A percentile compares a stretch with the other conserved stretches of the same genome.
These are phyloP conservation scores for Neuroscelio doddi DNA, from an alignment of 2,888 invertebrate species.

Conservation along the genomic window DNA sequence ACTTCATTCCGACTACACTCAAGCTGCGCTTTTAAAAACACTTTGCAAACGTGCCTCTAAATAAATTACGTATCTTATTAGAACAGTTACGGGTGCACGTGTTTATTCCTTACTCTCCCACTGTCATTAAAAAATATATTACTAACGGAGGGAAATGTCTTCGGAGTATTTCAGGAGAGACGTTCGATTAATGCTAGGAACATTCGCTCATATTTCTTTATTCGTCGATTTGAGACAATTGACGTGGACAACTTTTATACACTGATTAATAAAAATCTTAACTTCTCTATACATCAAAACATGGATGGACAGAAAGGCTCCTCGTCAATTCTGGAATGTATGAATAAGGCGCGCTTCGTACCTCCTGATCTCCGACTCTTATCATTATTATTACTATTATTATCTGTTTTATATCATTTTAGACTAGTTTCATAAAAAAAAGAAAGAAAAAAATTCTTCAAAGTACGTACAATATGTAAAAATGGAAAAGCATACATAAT, in stretches of 20 bases:
- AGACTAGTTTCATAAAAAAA: slow-evolving; percentile 36
- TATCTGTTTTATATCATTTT: slow-evolving; percentile 6
- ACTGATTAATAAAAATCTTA: slow-evolving; percentile 12
- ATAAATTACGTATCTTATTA: slow-evolving; percentile 10
- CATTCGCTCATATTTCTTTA: slow-evolving; percentile 5
- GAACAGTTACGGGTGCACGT: slow-evolving; percentile 12
- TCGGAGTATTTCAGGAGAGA: slow-evolving; percentile 14
- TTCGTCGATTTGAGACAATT: slow-evolving; percentile 14
- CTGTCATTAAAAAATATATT: slow-evolving; percentile 33
- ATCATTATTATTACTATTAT: not conserved
- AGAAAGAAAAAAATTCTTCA: no score
- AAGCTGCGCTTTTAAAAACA: slow-evolving; percentile 4
- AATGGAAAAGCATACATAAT: no score
- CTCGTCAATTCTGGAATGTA: slow-evolving; percentile 44
- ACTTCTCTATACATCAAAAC: slow-evolving; percentile 35
- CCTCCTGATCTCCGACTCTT: no score
- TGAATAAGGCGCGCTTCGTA: slow-evolving; percentile 37
- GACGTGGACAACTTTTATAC: slow-evolving; percentile 9
- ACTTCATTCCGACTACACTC: not conserved
- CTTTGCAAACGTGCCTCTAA: slow-evolving; percentile 14
- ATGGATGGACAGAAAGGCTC: slow-evolving; percentile 44
- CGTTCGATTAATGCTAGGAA: slow-evolving; percentile 25
- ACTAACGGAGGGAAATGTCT: slow-evolving; percentile 30
- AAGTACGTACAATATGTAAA: no score
- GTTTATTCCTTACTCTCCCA: slow-evolving; percentile 1